These are phyloP conservation scores for Ciconia stormi DNA, from an alignment of 2,113 vertebrate species.

Conservation along the genomic window DNA sequence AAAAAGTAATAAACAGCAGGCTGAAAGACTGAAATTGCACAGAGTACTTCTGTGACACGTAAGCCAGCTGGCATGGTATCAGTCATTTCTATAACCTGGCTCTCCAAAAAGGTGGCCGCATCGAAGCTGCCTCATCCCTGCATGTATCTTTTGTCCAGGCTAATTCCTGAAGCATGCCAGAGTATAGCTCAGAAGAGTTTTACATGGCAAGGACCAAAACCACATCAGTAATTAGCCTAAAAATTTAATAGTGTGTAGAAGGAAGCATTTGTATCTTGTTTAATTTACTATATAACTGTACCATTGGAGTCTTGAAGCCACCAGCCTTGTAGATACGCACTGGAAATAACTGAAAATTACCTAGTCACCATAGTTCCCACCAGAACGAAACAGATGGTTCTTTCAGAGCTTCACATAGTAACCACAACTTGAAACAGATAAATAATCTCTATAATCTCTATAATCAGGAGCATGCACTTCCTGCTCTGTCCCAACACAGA, in stretches of 20 bases:
- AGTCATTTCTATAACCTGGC: background rate
- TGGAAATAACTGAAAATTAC: background rate
- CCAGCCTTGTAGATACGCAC: background rate
- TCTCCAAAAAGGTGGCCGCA: background rate
- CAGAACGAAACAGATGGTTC: background rate
- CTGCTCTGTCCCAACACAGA: background rate
- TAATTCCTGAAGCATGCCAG: background rate
- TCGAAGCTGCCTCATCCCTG: background rate
- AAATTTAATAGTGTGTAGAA: background rate
- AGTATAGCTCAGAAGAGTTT: background rate
- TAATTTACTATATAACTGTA: background rate
- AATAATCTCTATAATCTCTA: background rate
- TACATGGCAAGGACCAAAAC: background rate
- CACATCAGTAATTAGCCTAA: background rate
- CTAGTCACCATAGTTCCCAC: background rate
- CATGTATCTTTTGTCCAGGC: background rate
- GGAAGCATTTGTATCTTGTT: background rate
- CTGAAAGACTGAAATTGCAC: background rate
- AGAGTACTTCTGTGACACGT: accelerated
- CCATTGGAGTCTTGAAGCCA: background rate
- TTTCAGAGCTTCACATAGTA: background rate
- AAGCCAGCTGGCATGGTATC: background rate
- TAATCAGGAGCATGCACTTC: background rate
- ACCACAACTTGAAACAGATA: background rate
- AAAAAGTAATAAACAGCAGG: background rate